Evolutionary conservation across 2,797 vertebrate species (phyloP).

Genomic region (Enteromius unitaeniatus): DNA sequence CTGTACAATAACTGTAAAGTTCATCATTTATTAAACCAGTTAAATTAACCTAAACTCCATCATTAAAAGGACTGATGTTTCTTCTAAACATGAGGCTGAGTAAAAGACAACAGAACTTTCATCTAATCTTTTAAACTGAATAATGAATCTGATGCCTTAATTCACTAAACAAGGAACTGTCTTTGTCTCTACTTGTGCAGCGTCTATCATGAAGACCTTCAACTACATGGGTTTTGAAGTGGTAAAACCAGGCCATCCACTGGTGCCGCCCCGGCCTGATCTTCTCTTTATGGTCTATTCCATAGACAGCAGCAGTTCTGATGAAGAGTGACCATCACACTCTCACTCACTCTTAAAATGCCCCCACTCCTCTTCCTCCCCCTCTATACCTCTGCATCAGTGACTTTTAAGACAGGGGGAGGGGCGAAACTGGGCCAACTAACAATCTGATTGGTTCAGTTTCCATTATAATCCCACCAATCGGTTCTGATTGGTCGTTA

Average conservation of each 20-base stretch:
- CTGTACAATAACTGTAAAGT: neutral
- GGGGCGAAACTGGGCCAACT: constrained; percentile 43
- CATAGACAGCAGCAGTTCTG: constrained; percentile 88
- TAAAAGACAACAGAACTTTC: neutral
- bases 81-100: neutral
- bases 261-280: constrained; percentile 86
- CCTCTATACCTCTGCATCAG: constrained; percentile 19
- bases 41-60: neutral
- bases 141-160: neutral
- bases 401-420: constrained; percentile 43
- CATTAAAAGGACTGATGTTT: neutral
- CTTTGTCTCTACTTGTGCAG: constrained; percentile 60
- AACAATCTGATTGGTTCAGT: constrained; percentile 45
- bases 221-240: constrained; percentile 95
- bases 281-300: constrained; percentile 94
- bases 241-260: constrained; percentile 89
- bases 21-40: neutral
- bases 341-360: constrained; percentile 27
- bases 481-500: constrained; percentile 24
- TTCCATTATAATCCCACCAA: constrained; percentile 19
- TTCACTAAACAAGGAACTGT: neutral
- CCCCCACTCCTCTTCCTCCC: constrained; percentile 44
- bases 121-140: neutral
- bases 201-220: constrained; percentile 91
- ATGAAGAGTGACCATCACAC: constrained; percentile 73